Percentiles rank a stretch among this genome's conserved stretches.
These are phyloP conservation scores for Drosophila murphyi DNA, from an alignment of 1,140 invertebrate genomes.

Conservation along the genomic window DNA sequence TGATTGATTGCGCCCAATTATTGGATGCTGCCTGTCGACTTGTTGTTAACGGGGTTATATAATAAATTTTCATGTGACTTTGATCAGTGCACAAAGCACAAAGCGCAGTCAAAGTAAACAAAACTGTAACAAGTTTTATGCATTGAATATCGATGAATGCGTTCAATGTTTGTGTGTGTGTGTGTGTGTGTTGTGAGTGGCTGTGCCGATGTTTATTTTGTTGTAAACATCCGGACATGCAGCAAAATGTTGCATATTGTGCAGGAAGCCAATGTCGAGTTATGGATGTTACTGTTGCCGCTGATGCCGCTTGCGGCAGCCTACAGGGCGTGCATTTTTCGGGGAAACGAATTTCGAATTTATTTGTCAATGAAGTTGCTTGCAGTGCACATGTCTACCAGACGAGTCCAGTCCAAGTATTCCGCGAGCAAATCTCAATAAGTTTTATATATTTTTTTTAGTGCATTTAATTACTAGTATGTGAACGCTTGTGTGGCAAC, in stretches of 20 bases:
- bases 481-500: conserved; percentile 38
- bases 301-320: conserved; percentile 29
- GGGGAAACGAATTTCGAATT: conserved; percentile 56
- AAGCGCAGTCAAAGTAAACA: conserved; percentile 60
- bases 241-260: conserved; percentile 81
- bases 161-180: conserved; percentile 3
- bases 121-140: conserved; percentile 64
- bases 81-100: conserved; percentile 67
- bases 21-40: conserved; percentile 34
- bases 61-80: conserved; percentile 76
- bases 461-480: conserved; percentile 70
- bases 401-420: conserved; percentile 16
- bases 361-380: conserved; percentile 80
- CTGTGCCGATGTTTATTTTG: conserved; percentile 67
- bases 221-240: conserved; percentile 80
- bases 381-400: conserved; percentile 67
- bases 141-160: conserved; percentile 44
- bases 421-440: conserved; percentile 37
- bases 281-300: conserved; percentile 27
- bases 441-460: conserved; percentile 65
- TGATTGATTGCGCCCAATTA: conserved; percentile 77
- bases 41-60: conserved; percentile 60
- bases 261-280: conserved; percentile 57
- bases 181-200: conserved; percentile 3
- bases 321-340: conserved; percentile 63